Evolutionary conservation across 2,113 vertebrate genomes (phyloP).

Genomic region (Vulpes vulpes): DNA sequence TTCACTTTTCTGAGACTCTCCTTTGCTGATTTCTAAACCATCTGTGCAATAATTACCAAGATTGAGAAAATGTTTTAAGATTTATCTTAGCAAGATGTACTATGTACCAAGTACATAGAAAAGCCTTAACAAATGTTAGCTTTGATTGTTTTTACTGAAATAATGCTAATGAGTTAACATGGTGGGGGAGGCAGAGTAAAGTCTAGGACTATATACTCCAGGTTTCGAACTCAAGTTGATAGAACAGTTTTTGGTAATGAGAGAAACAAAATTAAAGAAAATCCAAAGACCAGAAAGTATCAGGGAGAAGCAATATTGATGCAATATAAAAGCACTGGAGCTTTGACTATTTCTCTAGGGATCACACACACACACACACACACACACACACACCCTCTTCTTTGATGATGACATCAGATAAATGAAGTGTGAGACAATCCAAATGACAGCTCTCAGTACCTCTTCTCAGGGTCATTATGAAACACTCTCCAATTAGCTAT

Average conservation of each 20-base stretch:
- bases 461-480: background rate
- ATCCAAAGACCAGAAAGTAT: background rate
- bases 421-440: background rate
- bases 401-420: background rate
- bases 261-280: constrained; percentile 23
- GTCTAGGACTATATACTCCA: rapidly evolving
- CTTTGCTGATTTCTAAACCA: background rate
- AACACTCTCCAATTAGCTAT: background rate
- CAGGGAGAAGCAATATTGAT: background rate
- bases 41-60: background rate
- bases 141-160: background rate
- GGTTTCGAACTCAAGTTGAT: background rate
- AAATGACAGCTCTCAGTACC: background rate
- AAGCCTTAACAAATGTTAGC: background rate
- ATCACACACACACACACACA: background rate
- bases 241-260: background rate
- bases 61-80: background rate
- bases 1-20: background rate
- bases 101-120: background rate
- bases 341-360: background rate
- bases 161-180: background rate
- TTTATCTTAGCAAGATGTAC: background rate
- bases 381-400: background rate
- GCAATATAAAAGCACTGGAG: background rate
- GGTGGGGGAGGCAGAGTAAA: background rate